Conservation (phyloP, 2,888 invertebrate genomes). For the Melanophora roralis region DNA sequence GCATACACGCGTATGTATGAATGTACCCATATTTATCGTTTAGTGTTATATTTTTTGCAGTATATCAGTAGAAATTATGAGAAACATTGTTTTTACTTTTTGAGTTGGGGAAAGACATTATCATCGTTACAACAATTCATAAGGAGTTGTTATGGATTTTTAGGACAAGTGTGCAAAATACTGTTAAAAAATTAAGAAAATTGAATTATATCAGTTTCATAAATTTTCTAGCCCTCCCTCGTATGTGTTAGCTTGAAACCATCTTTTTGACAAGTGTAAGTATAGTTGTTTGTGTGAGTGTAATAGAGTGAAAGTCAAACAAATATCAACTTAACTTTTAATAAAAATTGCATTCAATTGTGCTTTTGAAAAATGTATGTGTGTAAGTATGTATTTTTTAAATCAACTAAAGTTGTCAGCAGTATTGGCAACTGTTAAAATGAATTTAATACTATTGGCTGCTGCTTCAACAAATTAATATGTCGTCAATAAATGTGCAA, state of each 20-base stretch:
- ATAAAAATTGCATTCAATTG: conserved; percentile 53
- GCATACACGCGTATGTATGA: no score
- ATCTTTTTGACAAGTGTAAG: neutral
- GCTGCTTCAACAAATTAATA: conserved; percentile 27
- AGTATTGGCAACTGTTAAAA: neutral
- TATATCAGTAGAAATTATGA: no score
- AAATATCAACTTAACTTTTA: conserved; percentile 42
- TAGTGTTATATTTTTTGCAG: no score
- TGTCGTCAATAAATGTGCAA: conserved; percentile 42
- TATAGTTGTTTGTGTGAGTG: neutral
- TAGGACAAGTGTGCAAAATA: no score
- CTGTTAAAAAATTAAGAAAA: no score
- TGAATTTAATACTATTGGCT: conserved; percentile 35
- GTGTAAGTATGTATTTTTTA: no score
- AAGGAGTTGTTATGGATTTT: no score
- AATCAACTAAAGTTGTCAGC: conserved; percentile 20
- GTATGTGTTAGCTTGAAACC: neutral
- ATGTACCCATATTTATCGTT: no score
- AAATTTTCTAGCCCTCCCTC: neutral
- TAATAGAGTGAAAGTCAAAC: conserved; percentile 26
- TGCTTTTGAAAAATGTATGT: conserved; percentile 27
- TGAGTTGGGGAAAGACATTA: no score
- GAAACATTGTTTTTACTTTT: no score
- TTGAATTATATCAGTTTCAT: neutral
- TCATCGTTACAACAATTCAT: no score